Conservation (phyloP, 1,140 invertebrate species). For the Leptopilina clavipes region DNA sequence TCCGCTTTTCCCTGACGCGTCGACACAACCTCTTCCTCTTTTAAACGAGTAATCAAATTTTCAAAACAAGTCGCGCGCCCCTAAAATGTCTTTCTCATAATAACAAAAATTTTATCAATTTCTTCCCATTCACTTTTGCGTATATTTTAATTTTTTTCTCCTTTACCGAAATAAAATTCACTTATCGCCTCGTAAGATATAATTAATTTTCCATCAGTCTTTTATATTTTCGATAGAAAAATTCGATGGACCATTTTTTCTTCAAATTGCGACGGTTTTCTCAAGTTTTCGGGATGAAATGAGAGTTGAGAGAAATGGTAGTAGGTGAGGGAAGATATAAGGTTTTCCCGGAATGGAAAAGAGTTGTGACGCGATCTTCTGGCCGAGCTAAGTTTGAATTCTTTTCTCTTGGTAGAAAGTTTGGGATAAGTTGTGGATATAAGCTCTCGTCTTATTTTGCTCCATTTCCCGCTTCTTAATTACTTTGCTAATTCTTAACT, state of each 20-base stretch:
- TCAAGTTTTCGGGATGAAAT: slow-evolving; percentile 39
- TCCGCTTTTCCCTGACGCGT: slow-evolving; percentile 53
- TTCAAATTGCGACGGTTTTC: slow-evolving; percentile 16
- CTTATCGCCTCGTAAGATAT: too few species aligned
- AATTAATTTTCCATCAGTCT: too few species aligned
- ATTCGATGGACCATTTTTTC: slow-evolving; percentile 23
- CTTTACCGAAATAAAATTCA: too few species aligned
- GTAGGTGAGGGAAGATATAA: slow-evolving; percentile 42
- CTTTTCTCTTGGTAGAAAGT: slow-evolving; percentile 54
- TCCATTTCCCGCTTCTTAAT: slow-evolving; percentile 70
- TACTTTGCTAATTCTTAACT: slow-evolving; percentile 70
- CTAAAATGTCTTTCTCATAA: background rate
- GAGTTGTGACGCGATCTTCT: slow-evolving; percentile 55
- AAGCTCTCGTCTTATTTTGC: slow-evolving; percentile 65
- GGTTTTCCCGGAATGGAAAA: slow-evolving; percentile 59
- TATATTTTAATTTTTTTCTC: too few species aligned
- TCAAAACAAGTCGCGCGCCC: slow-evolving; percentile 59
- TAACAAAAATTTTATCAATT: background rate
- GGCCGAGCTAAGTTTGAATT: slow-evolving; percentile 49
- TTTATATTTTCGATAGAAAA: slow-evolving; percentile 43
- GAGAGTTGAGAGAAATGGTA: slow-evolving; percentile 41
- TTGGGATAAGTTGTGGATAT: slow-evolving; percentile 63
- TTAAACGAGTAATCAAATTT: slow-evolving; percentile 65
- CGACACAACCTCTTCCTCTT: slow-evolving; percentile 38
- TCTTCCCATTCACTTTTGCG: too few species aligned